Evolutionary conservation across 2,797 vertebrate species (phyloP), one percentile per base, ranked within the genome.

Genomic region (Hephaestus fuliginosus): DNA sequence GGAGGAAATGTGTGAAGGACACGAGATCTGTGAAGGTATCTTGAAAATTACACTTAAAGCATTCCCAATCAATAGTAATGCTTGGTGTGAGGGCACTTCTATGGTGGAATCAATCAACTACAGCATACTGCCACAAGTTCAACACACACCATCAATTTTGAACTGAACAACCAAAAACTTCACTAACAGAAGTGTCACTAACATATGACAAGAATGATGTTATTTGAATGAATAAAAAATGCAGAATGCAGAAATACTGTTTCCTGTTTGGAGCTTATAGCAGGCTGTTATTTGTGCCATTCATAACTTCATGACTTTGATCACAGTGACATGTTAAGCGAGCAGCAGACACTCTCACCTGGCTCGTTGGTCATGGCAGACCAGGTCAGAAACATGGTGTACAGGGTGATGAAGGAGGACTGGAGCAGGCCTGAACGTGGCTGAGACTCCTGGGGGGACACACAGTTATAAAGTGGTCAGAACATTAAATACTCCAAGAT

Each of bases 351-450:
- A 28, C 43, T 61, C 96, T 97, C 92, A 99, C 98, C 97, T 68
- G 98, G 97, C 83, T 97, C 97, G 0, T 97, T 98, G 76, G 94
- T 96, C 96, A 99, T 97, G 76, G 98, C 98, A 44, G 98, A 98
- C 97, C 97, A 99, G 1, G 97, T 99, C 85, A 99, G 95, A 82
- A 96, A 99, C 92, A 98, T 95, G 80, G 97, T 97, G 86, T 99
- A 99, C 39, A 97, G 85, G 0, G 96, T 99, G 90, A 99, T 98
- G 83, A 97, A 33, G 25, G 98, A 99, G 13, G 98, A 98, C 94
- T 98, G 98, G 0, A 99, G 96, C 18, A 99, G 96, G 83, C 98
- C 98, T 18, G 98, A 99, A 25, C 62, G 93, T 55, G 96, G 92
- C 51, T 97, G 96, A 81, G 93, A 87, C 70, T 98, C 97, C 98